Conservation (phyloP, 2,888 invertebrate species). For the Mechanitis mazaeus region DNA sequence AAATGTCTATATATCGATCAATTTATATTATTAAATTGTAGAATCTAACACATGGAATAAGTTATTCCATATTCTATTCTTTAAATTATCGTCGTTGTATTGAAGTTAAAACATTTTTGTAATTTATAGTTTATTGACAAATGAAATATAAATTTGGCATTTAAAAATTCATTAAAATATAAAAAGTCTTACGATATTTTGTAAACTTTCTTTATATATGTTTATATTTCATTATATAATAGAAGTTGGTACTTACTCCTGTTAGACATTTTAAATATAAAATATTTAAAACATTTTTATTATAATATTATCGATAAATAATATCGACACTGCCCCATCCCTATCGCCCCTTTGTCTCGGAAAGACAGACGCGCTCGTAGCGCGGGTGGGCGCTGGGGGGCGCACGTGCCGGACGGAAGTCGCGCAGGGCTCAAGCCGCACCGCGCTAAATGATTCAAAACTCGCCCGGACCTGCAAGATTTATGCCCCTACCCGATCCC, state of each 20-base stretch:
- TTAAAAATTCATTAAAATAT: too few relatives aligned
- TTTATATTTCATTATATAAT: too few relatives aligned
- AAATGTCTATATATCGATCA: constrained; percentile 24
- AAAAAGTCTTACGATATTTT: too few relatives aligned
- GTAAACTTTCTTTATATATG: too few relatives aligned
- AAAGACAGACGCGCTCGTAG: constrained; percentile 71
- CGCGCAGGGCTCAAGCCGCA: constrained; percentile 62
- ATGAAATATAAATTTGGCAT: too few relatives aligned
- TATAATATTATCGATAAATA: constrained; percentile 33
- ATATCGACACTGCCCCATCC: constrained; percentile 33
- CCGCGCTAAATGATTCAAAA: constrained; percentile 75
- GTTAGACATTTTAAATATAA: too few relatives aligned
- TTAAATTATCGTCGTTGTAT: too few relatives aligned
- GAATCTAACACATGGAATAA: neutral
- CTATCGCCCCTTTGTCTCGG: constrained; percentile 75
- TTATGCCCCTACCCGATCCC: constrained; percentile 73
- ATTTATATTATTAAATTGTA: constrained; percentile 9
- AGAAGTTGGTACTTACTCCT: too few relatives aligned
- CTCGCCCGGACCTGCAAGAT: constrained; percentile 75
- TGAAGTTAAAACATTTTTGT: too few relatives aligned
- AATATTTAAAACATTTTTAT: neutral
- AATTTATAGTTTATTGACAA: too few relatives aligned
- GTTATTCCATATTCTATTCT: too few relatives aligned
- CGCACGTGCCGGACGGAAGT: constrained; percentile 75
- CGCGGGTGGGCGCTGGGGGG: constrained; percentile 42